These are phyloP conservation scores for Melanostoma scalare DNA, from an alignment of 2,888 invertebrate genomes.

Conservation along the genomic window DNA sequence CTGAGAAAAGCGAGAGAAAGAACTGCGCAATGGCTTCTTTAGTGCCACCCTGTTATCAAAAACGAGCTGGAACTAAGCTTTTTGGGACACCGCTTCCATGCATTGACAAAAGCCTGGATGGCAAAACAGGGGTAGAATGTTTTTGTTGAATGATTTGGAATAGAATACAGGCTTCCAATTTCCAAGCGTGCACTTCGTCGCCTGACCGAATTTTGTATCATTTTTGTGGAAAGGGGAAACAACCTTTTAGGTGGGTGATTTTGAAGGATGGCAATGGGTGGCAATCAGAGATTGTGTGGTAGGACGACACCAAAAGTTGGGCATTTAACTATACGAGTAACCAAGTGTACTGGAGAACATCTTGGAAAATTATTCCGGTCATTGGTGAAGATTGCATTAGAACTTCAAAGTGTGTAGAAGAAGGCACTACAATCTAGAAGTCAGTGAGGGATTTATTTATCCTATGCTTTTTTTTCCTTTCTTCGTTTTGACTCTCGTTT, in stretches of 20 bases:
- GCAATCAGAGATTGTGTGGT: constrained; percentile 1
- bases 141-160: constrained; percentile 48
- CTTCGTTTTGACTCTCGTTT: not conserved
- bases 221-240: not conserved
- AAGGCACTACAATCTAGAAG: constrained; percentile 7
- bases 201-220: constrained; percentile 54
- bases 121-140: constrained; percentile 30
- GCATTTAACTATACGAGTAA: constrained; percentile 41
- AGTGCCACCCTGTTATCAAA: constrained; percentile 49
- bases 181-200: constrained; percentile 38
- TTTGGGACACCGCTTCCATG: constrained; percentile 57
- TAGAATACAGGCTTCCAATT: not conserved
- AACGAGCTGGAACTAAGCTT: constrained; percentile 44
- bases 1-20: constrained; percentile 26
- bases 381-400: constrained; percentile 46
- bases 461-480: constrained; percentile 28
- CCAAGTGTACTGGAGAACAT: constrained; percentile 34
- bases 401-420: constrained; percentile 8
- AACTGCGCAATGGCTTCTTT: constrained; percentile 45
- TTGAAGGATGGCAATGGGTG: not conserved
- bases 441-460: constrained; percentile 30
- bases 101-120: not conserved
- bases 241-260: not conserved
- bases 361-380: constrained; percentile 59
- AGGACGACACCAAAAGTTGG: constrained; percentile 43